phyloP scores from a whole-genome alignment of 2,888 invertebrate species.

The Slavum lentiscoides region DNA sequence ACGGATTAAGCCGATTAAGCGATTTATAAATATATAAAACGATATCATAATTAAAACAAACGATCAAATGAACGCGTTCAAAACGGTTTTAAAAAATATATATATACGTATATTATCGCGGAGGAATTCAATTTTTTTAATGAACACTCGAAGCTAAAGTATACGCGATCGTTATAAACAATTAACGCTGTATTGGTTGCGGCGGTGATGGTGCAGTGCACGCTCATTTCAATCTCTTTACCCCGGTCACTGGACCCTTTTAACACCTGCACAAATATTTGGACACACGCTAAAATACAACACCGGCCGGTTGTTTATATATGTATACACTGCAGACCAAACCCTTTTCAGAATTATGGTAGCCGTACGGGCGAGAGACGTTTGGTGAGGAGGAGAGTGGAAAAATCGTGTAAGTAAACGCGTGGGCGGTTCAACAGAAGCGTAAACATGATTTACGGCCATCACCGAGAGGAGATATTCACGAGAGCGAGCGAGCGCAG shows the following conservation, averaged over 20 bases:
- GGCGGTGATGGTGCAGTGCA: no score
- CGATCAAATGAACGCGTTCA: no score
- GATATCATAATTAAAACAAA: no score
- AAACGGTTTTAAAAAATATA: no score
- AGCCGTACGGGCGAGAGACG: background rate
- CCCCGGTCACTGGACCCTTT: constrained; percentile 15
- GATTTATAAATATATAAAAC: no score
- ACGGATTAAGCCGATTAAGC: no score
- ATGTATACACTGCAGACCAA: background rate
- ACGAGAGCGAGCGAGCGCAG: background rate
- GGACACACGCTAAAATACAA: constrained; percentile 18
- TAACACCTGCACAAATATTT: constrained; percentile 45
- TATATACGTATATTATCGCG: no score
- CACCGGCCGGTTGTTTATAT: constrained; percentile 30
- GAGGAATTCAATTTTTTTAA: no score
- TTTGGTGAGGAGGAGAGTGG: background rate
- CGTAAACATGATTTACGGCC: constrained; percentile 33
- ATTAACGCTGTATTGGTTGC: no score
- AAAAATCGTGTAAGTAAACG: constrained; percentile 21
- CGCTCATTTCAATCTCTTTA: no score
- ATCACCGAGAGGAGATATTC: background rate
- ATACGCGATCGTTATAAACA: no score
- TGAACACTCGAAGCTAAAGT: no score
- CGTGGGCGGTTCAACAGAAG: constrained; percentile 23
- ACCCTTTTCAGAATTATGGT: constrained; percentile 32